These are phyloP conservation scores for Octonoba sinensis DNA, from an alignment of 2,888 invertebrate species.

Conservation along the genomic window DNA sequence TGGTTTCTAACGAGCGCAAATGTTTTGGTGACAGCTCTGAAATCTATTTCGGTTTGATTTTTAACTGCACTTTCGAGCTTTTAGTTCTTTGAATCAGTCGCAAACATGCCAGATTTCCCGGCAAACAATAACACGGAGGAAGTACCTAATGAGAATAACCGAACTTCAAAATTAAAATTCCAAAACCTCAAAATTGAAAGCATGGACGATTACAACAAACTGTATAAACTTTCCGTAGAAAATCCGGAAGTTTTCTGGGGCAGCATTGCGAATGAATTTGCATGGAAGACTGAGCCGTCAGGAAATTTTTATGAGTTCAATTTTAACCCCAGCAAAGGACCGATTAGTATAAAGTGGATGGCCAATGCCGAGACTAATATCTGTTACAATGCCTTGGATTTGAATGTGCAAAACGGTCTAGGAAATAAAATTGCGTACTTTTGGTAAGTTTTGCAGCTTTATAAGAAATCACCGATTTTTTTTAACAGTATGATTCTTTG, in stretches of 20 bases:
- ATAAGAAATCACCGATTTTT: not conserved
- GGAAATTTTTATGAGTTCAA: conserved; percentile 86
- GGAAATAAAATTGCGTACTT: conserved; percentile 94
- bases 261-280: conserved; percentile 90
- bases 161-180: conserved; percentile 16
- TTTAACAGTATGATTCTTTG: conserved; percentile 1
- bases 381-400: conserved; percentile 93
- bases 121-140: conserved; percentile 13
- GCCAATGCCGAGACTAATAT: conserved; percentile 94
- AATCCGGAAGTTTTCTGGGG: conserved; percentile 94
- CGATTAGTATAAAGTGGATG: conserved; percentile 93
- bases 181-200: conserved; percentile 19
- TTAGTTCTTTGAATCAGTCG: not conserved
- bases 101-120: conserved; percentile 43
- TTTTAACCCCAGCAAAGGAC: conserved; percentile 89
- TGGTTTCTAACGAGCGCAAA: not conserved
- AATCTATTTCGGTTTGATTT: no score
- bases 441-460: conserved; percentile 79
- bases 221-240: conserved; percentile 88
- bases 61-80: not conserved
- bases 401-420: conserved; percentile 87
- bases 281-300: conserved; percentile 83
- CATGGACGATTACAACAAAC: conserved; percentile 82
- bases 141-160: not conserved
- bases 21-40: not conserved